Evolutionary conservation across 92 coral and sea anemone genomes (phyloP), one percentile per base, ranked within the genome.

Genomic region (Epizoanthus scotinus): DNA sequence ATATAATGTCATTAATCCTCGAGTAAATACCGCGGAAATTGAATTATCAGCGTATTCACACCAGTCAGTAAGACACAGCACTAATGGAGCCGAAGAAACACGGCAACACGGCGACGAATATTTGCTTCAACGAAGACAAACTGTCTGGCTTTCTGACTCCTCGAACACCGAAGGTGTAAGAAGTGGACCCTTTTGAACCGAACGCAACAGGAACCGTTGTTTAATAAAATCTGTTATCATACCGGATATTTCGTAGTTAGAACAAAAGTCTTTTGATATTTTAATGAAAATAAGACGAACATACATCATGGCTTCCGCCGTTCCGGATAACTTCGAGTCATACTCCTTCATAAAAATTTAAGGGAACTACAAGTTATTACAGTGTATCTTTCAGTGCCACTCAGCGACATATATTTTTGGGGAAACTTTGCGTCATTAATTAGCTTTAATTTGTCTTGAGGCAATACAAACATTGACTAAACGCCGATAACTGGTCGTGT

Each of bases 21-120:
- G 56, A 13, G 24, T 60, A 75, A 75, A 75, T 24, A 75, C 81
- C 81, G 81, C 81, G 81, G 81, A 75, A 75, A 75, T 75, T 60
- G 13, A 75, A 75, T 75, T 75, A 75, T 20, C 68, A 75, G 81
- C 68, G 81, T 75, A 52, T 59, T 75, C 68, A 15, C 80, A 57
- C 79, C 73, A 68, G 34, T 25, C 6, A 34, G 67, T 20, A 22
- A 15, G 56, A 31, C 54, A 75, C 54, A 75, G 24, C 31, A 38
- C 31, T 34, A 22, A 29, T 36, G 57, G 25, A 36, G 81, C 81
- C 81, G 81, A 75, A 44, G 55, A 75, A 36, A 28, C 67, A 75
- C 63, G 81, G 59, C 81, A 58, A 22, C 53, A 29, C 18, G 81
- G 81, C 81, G 81, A 75, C 81, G 53, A 58, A 18, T 18, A 36